A percentile compares a stretch with the other conserved stretches of the same genome.
Evolutionary conservation across 2,888 invertebrate species (phyloP).

Genomic region (Girardia tigrina): DNA sequence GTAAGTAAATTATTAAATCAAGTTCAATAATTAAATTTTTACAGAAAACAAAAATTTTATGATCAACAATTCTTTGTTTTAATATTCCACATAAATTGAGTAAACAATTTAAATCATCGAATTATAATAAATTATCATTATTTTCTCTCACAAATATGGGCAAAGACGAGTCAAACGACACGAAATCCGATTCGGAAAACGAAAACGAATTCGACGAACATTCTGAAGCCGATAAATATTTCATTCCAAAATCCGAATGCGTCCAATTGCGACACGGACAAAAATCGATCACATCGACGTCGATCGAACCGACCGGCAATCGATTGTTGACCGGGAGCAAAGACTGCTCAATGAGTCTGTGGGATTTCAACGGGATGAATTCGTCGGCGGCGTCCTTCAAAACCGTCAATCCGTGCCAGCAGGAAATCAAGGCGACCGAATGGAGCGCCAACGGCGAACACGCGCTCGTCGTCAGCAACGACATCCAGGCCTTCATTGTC

Average conservation of each 20-base stretch:
- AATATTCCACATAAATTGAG: too few species aligned
- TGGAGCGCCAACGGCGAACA: constrained; percentile 76
- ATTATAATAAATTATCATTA: too few species aligned
- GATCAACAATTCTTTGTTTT: too few species aligned
- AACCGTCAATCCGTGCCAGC: constrained; percentile 82
- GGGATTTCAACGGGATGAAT: constrained; percentile 63
- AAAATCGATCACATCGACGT: not conserved
- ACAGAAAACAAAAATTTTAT: too few species aligned
- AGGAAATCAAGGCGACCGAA: constrained; percentile 73
- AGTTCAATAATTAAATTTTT: too few species aligned
- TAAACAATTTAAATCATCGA: too few species aligned
- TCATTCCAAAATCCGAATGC: not conserved
- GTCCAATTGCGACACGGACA: not conserved
- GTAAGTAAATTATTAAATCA: too few species aligned
- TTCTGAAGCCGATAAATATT: not conserved
- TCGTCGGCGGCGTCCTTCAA: constrained; percentile 67
- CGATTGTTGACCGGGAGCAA: constrained; percentile 48
- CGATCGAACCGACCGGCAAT: not conserved
- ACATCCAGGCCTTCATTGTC: constrained; percentile 67
- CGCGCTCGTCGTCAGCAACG: constrained; percentile 76
- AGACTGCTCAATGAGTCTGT: constrained; percentile 74
- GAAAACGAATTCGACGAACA: not conserved
- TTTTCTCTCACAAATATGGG: too few species aligned
- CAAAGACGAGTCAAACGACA: too few species aligned
- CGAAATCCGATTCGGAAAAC: not conserved